Base-by-base conservation (phyloP, 2,888 invertebrate species). In the Anaspis maculata region DNA sequence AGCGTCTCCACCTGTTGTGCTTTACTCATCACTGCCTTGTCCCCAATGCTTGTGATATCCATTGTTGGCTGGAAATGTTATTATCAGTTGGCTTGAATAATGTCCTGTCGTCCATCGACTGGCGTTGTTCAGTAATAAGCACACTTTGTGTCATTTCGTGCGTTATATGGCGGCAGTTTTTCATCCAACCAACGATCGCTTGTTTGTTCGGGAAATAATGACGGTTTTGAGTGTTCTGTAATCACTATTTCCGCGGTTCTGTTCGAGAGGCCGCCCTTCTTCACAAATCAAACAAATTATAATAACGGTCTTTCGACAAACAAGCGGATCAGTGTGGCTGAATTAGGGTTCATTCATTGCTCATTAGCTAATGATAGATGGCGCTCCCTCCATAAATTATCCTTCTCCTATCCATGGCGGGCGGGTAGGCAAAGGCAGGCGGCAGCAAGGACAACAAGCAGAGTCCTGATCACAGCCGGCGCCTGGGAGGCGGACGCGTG, bases 311-410 rank as follows among this genome's bases (percentile, higher is more conserved):
- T 4, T 6, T 10, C n/a, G 4, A 10, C 25, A 25, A 49, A 51
- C 49, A 47, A 49, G 46, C 45, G 41, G 44, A 45, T 43, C 41
- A 44, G 38, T 40, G 44, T 30, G 30, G 25, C 39, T 39, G 42
- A 59, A 59, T 61, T 59, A 59, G 51, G 44, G 47, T 41, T 49
- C 55, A 54, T 59, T 60, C 57, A 57, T 56, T 44, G 42, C 51
- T 59, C 57, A 61, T 61, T 59, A 59, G 56, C 50, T 51, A 49
- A 57, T 61, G 60, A 61, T 61, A 59, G 58, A 61, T 59, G 48
- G 44, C 40, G 43, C 30, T 38, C 31, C 44, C 44, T 39, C 39
- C 47, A 48, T 54, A 52, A 54, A 55, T 54, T 54, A 50, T 45
- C 42, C 41, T 41, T 49, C 49, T n/a, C n/a, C n/a, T n/a, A n/a